Conservation (phyloP, 2,888 invertebrate genomes). For the Digitonthophagus gazella region DNA sequence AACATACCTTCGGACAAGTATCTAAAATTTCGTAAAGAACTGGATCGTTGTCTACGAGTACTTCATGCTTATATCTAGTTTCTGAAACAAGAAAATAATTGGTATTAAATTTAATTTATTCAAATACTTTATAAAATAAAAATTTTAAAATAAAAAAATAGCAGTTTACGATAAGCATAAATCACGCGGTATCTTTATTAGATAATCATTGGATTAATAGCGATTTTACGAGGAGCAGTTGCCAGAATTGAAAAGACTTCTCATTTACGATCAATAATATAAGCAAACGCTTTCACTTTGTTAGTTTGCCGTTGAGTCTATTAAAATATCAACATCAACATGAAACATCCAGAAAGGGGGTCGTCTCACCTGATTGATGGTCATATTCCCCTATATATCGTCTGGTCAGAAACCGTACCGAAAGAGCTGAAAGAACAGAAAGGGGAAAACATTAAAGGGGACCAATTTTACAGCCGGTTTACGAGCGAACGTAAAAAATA, state of each 20-base stretch:
- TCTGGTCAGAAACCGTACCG: slow-evolving; percentile 88
- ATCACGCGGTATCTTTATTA: not conserved
- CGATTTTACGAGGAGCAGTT: not conserved
- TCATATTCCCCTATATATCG: slow-evolving; percentile 94
- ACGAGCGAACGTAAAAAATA: not conserved
- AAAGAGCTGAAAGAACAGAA: slow-evolving; percentile 42
- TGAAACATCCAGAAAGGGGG: not conserved
- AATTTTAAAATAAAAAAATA: not conserved
- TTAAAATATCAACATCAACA: not conserved
- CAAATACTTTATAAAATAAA: too few relatives aligned
- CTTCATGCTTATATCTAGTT: slow-evolving; percentile 87
- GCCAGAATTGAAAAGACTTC: not conserved
- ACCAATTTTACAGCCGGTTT: not conserved
- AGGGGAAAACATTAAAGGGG: not conserved
- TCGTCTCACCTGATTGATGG: slow-evolving; percentile 79
- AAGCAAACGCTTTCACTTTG: not conserved
- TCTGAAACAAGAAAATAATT: slow-evolving; percentile 59
- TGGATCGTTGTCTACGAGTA: slow-evolving; percentile 83
- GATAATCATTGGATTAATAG: not conserved
- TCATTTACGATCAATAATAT: not conserved
- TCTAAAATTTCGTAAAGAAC: slow-evolving; percentile 89
- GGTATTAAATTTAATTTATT: too few relatives aligned
- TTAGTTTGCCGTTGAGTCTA: not conserved
- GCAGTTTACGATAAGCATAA: not conserved
- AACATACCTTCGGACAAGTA: slow-evolving; percentile 76